phyloP scores from a whole-genome alignment of 2,113 vertebrate genomes.

The Chascanopsetta lugubris region DNA sequence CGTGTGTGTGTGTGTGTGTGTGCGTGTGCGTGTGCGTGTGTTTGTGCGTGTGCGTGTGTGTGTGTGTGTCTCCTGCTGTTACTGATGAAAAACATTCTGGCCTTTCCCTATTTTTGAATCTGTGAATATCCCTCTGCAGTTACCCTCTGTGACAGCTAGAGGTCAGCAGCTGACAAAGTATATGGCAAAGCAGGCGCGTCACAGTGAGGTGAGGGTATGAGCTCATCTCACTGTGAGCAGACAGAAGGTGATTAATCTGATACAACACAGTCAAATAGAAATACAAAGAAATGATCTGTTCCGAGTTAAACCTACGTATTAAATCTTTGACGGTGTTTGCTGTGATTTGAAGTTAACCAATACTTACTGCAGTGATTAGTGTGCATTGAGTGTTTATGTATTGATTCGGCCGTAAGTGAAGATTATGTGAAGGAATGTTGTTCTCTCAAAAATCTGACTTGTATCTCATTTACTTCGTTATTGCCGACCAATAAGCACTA shows the following conservation, averaged over 20 bases:
- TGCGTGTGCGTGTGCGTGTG: background rate
- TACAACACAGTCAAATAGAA: background rate
- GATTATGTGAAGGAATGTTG: too few relatives aligned
- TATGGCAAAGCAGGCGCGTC: background rate
- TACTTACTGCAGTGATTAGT: background rate
- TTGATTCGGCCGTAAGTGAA: background rate
- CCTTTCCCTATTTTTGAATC: background rate
- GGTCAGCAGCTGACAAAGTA: constrained; percentile 67
- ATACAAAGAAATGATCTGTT: too few relatives aligned
- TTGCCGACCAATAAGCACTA: too few relatives aligned
- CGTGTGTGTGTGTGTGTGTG: background rate
- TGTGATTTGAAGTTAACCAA: too few relatives aligned
- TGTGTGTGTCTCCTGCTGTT: background rate
- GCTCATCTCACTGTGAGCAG: constrained; percentile 9
- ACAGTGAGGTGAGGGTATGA: constrained; percentile 17
- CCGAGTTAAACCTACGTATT: too few relatives aligned
- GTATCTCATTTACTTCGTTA: too few relatives aligned
- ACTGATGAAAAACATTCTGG: background rate
- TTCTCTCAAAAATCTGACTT: too few relatives aligned
- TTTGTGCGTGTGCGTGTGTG: background rate
- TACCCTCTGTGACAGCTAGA: constrained; percentile 71
- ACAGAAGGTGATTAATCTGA: background rate
- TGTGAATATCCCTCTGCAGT: constrained; percentile 32
- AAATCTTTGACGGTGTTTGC: too few relatives aligned
- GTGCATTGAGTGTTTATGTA: background rate